A percentile compares a stretch with the other conserved stretches of the same genome.
Conservation (phyloP, 2,113 vertebrate genomes). For the Brachypodius melanocephalos region DNA sequence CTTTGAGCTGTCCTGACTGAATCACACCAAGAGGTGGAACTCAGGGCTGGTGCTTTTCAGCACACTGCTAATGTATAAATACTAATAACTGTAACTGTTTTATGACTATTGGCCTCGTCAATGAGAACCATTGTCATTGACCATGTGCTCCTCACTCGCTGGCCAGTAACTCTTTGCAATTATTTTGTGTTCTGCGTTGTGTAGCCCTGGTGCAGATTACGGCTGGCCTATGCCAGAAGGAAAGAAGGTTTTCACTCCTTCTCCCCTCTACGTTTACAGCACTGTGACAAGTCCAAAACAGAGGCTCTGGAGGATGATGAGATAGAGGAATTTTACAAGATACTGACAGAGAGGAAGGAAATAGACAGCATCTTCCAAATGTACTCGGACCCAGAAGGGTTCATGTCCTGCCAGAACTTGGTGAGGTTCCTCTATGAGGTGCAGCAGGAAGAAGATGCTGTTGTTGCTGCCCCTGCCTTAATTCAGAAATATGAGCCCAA, state of each 20-base stretch:
- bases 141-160: background rate
- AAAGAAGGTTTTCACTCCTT: slow-evolving; percentile 67
- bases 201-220: slow-evolving; percentile 68
- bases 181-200: slow-evolving; percentile 69
- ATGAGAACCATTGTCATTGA: background rate
- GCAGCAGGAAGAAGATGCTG: slow-evolving; percentile 80
- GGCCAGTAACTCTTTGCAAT: slow-evolving; percentile 45
- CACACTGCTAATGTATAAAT: background rate
- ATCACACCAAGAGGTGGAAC: background rate
- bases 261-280: slow-evolving; percentile 75
- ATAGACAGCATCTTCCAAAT: slow-evolving; percentile 79
- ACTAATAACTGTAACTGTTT: background rate
- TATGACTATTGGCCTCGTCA: background rate
- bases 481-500: slow-evolving; percentile 90
- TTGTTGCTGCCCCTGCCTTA: slow-evolving; percentile 75
- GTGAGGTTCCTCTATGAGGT: slow-evolving; percentile 79
- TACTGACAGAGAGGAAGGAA: slow-evolving; percentile 86
- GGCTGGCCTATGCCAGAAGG: slow-evolving; percentile 62
- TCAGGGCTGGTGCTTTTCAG: background rate
- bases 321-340: slow-evolving; percentile 90
- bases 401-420: slow-evolving; percentile 80
- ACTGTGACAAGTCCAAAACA: slow-evolving; percentile 88
- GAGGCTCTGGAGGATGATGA: slow-evolving; percentile 86
- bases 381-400: slow-evolving; percentile 60
- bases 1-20: background rate